Conservation (phyloP, 2,888 invertebrate genomes). For the Arenicola marina region DNA sequence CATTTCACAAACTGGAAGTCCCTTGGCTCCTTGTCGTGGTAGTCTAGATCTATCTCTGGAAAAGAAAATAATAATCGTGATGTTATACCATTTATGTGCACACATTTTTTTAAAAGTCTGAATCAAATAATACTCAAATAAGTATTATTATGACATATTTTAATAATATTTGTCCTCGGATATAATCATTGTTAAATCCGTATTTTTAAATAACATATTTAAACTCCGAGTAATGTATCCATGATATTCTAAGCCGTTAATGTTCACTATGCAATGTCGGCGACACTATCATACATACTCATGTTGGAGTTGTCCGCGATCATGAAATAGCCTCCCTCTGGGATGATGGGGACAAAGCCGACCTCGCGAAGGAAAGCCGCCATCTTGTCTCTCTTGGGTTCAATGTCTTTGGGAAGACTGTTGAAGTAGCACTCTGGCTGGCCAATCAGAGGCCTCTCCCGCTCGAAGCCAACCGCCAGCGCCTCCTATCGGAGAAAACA, state of each 20-base stretch:
- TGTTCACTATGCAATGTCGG: neutral
- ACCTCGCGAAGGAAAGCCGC: constrained; percentile 65
- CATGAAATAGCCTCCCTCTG: constrained; percentile 97
- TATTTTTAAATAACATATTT: too few species aligned
- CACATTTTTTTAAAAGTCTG: too few species aligned
- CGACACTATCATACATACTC: constrained; percentile 32
- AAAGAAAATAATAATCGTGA: too few species aligned
- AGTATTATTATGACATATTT: too few species aligned
- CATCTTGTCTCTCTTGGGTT: constrained; percentile 62
- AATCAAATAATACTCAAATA: too few species aligned
- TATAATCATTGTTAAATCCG: too few species aligned
- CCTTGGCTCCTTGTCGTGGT: constrained; percentile 46
- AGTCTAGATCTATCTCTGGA: constrained; percentile 11
- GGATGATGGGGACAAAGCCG: constrained; percentile 88
- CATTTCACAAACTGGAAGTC: constrained; percentile 96
- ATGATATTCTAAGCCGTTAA: too few species aligned
- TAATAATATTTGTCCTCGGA: too few species aligned
- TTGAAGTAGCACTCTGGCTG: constrained; percentile 78
- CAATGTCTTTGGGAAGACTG: constrained; percentile 74
- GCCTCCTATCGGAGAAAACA: constrained; percentile 88
- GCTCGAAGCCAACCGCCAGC: constrained; percentile 84
- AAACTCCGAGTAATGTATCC: too few species aligned
- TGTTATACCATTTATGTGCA: too few species aligned
- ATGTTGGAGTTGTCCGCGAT: constrained; percentile 82
- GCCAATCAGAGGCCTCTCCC: constrained; percentile 74